These are phyloP conservation scores for Sesamia nonagrioides DNA, from an alignment of 1,140 invertebrate species.

Conservation along the genomic window DNA sequence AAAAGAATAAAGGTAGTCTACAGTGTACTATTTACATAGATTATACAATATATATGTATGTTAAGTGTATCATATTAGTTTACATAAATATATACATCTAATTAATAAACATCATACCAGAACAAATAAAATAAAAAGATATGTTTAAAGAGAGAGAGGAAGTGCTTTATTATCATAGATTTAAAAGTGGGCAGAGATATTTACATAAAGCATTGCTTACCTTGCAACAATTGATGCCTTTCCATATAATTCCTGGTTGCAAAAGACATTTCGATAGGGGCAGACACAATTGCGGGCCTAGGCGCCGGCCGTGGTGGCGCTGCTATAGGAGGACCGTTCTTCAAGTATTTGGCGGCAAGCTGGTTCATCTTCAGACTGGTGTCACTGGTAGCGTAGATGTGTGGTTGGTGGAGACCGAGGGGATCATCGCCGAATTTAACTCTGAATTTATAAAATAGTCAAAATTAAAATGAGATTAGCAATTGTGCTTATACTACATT, in stretches of 20 bases:
- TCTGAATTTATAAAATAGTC: slow-evolving; percentile 67
- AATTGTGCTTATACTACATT: no score
- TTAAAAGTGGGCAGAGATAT: no score
- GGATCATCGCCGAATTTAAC: slow-evolving; percentile 86
- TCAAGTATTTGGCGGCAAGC: slow-evolving; percentile 90
- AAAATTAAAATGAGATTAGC: no score
- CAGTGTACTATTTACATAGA: no score
- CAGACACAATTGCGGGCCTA: slow-evolving; percentile 59
- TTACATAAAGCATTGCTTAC: slow-evolving; percentile 54
- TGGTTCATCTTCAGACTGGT: slow-evolving; percentile 90
- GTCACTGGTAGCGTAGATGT: slow-evolving; percentile 78
- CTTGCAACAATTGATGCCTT: slow-evolving; percentile 89
- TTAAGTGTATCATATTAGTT: no score
- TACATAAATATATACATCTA: no score
- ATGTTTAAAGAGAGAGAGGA: no score
- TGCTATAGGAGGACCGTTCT: slow-evolving; percentile 65
- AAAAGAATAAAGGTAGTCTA: no score
- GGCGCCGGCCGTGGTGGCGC: slow-evolving; percentile 51
- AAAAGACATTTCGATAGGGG: slow-evolving; percentile 88
- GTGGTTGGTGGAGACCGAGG: slow-evolving; percentile 62
- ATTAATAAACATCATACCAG: no score
- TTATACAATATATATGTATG: no score
- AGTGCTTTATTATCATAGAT: no score
- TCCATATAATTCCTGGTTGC: slow-evolving; percentile 90
- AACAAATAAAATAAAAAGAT: no score